Percentiles rank a stretch among this genome's conserved stretches.
Conservation (phyloP, 1,140 invertebrate species). For the Drosophila rufa region DNA sequence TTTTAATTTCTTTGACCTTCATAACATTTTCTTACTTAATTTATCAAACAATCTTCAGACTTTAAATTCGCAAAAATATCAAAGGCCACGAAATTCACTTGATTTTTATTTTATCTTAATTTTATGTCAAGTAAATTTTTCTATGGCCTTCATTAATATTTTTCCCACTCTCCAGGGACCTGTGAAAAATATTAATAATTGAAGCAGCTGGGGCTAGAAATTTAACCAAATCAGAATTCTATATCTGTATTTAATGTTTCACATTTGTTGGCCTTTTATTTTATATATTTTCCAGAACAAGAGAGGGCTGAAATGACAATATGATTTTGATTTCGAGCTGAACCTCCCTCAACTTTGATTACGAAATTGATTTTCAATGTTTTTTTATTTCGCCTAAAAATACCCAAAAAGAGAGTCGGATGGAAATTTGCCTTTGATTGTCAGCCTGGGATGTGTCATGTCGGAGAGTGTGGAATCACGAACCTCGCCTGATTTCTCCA, state of each 20-base stretch:
- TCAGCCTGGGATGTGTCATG: conserved; percentile 30
- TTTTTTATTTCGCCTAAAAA: conserved; percentile 38
- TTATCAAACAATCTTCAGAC: not conserved
- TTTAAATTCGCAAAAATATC: not conserved
- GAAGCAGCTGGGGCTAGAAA: conserved; percentile 43
- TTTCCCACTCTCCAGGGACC: not conserved
- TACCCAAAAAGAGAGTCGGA: conserved; percentile 20
- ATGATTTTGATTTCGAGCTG: conserved; percentile 3
- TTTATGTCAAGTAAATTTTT: not conserved
- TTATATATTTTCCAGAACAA: not conserved
- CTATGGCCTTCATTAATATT: conserved; percentile 10
- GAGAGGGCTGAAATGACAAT: conserved; percentile 14
- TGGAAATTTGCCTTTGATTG: conserved; percentile 27
- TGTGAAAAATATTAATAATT: conserved; percentile 47
- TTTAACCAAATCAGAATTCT: conserved; percentile 11
- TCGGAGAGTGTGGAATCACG: conserved; percentile 15
- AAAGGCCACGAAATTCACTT: not conserved
- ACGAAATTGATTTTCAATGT: conserved; percentile 68
- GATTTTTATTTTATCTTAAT: not conserved
- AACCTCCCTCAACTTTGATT: conserved; percentile 51
- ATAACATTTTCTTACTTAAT: not conserved
- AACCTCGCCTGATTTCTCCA: conserved; percentile 70
- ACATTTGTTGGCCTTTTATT: conserved; percentile 9
- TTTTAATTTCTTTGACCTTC: not conserved
- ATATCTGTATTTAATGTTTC: conserved; percentile 15